Evolutionary conservation across 2,888 invertebrate species (phyloP).

Genomic region (Villa cingulata): DNA sequence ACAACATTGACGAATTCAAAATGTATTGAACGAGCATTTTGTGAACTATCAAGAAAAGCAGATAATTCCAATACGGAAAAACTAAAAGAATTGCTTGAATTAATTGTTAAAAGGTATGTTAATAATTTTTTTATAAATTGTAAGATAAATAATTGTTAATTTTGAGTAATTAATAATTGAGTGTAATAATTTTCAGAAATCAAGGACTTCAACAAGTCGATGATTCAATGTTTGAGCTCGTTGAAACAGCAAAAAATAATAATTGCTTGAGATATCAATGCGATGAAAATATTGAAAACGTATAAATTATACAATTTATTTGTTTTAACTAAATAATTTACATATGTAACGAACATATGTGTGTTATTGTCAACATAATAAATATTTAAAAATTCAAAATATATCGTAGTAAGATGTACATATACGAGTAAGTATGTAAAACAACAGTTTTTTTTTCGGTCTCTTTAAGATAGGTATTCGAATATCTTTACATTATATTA

Average conservation of each 20-base stretch:
- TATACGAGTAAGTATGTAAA: too few relatives aligned
- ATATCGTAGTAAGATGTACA: too few relatives aligned
- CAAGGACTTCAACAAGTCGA: not conserved
- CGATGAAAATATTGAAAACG: not conserved
- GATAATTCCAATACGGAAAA: not conserved
- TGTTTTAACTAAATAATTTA: too few relatives aligned
- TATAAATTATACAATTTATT: too few relatives aligned
- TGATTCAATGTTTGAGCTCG: slow-evolving; percentile 3
- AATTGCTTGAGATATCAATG: slow-evolving; percentile 5
- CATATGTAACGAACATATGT: too few relatives aligned
- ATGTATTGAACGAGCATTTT: not conserved
- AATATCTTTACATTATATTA: too few relatives aligned
- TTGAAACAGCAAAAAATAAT: slow-evolving; percentile 1
- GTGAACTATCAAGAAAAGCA: not conserved
- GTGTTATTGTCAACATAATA: too few relatives aligned
- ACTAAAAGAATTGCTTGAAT: not conserved
- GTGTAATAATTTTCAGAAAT: not conserved
- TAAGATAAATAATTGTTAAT: not conserved
- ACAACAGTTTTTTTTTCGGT: too few relatives aligned
- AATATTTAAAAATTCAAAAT: too few relatives aligned
- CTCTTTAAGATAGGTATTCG: too few relatives aligned
- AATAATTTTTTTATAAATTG: not conserved
- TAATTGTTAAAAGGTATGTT: not conserved
- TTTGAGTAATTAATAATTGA: not conserved
- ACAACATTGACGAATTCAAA: not conserved